Percentiles rank a stretch among this genome's conserved stretches.
Evolutionary conservation across 2,113 vertebrate genomes (phyloP).

Genomic region (Amphiprion percula): DNA sequence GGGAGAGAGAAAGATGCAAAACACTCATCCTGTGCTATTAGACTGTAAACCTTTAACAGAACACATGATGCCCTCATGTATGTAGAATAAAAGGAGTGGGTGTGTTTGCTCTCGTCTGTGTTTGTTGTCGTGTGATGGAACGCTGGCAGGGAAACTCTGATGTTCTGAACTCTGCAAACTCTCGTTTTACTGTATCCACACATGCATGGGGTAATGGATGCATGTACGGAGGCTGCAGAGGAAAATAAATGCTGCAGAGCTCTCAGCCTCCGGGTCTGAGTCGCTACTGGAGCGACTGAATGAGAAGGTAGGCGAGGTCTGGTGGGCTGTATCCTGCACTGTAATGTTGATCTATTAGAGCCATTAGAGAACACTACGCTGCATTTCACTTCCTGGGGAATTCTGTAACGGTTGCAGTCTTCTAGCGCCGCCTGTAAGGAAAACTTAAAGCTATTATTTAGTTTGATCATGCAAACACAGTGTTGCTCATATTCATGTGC

Average conservation of each 20-base stretch:
- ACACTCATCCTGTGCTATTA: not conserved
- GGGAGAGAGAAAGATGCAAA: not conserved
- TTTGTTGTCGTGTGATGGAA: constrained; percentile 28
- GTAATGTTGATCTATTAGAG: constrained; percentile 39
- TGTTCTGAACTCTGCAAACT: constrained; percentile 24
- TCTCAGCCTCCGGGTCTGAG: constrained; percentile 30
- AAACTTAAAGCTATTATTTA: constrained; percentile 11
- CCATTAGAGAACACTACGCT: constrained; percentile 19
- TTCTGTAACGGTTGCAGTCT: not conserved
- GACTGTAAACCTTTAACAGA: not conserved
- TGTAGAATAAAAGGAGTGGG: not conserved
- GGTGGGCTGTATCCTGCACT: constrained; percentile 20
- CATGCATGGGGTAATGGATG: constrained; percentile 18
- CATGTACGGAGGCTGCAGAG: not conserved
- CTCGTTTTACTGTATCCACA: constrained; percentile 11
- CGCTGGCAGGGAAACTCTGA: constrained; percentile 15
- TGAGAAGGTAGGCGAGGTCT: constrained; percentile 2
- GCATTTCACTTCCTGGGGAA: constrained; percentile 3
- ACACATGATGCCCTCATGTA: not conserved
- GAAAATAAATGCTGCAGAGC: constrained; percentile 10
- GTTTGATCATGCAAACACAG: not conserved
- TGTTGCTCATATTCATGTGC: not conserved
- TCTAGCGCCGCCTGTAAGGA: not conserved
- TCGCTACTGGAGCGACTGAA: constrained; percentile 26
- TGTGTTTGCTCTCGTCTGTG: constrained; percentile 9